phyloP scores from a whole-genome alignment of 2,797 vertebrate species.

The Tenualosa thibaudeaui region DNA sequence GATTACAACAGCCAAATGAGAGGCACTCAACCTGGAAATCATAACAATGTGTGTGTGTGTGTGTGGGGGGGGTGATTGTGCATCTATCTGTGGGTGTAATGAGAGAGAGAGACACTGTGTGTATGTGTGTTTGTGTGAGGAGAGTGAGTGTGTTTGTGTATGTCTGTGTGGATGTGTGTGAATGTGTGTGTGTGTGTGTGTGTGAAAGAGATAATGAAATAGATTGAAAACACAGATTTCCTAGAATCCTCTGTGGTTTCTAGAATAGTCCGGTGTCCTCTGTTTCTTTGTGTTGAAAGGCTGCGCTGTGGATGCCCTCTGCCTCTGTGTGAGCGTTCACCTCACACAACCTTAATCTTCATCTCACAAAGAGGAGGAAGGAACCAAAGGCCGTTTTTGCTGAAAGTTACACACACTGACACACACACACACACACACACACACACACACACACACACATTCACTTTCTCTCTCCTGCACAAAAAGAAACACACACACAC shows the following conservation, averaged over 20 bases:
- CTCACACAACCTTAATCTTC: no score
- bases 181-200: slow-evolving; percentile 29
- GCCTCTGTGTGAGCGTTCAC: no score
- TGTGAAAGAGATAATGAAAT: slow-evolving; percentile 48
- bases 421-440: slow-evolving; percentile 25
- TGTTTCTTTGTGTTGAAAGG: no score
- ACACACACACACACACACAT: background rate
- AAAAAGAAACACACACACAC: background rate
- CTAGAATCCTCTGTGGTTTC: no score
- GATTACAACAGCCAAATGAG: slow-evolving; percentile 3
- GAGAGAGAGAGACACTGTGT: background rate
- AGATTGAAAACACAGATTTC: no score
- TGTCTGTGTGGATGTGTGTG: slow-evolving; percentile 24
- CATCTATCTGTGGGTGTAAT: no score
- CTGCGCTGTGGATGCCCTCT: no score
- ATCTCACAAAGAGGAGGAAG: no score
- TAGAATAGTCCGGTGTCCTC: no score
- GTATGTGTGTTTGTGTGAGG: slow-evolving; percentile 10
- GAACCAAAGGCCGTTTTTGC: no score
- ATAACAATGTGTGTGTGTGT: background rate
- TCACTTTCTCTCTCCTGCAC: background rate
- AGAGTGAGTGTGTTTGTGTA: slow-evolving; percentile 3
- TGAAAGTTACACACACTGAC: background rate
- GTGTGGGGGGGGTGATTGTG: background rate
- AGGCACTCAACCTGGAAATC: background rate